These are phyloP conservation scores for Lasioglossum figueresi DNA, from an alignment of 2,888 invertebrate genomes.

Conservation along the genomic window DNA sequence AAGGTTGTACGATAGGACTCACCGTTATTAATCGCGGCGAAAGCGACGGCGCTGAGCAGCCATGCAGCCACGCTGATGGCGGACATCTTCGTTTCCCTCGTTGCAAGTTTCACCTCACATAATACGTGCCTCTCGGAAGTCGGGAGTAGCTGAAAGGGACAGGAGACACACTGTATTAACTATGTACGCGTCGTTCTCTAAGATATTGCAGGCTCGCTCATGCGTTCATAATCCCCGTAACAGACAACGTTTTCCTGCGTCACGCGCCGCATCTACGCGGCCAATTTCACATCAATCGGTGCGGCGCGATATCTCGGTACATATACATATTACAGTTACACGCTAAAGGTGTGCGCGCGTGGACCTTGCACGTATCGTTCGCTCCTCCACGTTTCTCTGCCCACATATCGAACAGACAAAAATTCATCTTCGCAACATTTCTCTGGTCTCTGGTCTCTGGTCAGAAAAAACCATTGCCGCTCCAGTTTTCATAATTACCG, in stretches of 20 bases:
- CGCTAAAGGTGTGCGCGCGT: too few relatives aligned
- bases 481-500: not conserved
- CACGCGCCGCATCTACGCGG: not conserved
- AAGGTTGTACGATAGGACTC: conserved; percentile 66
- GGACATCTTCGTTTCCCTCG: conserved; percentile 77
- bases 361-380: too few relatives aligned
- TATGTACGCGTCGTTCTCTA: conserved; percentile 42
- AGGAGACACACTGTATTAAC: conserved; percentile 52
- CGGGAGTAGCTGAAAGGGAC: conserved; percentile 60
- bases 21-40: conserved; percentile 79
- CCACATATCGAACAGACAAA: too few relatives aligned
- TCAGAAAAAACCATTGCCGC: not conserved
- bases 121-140: conserved; percentile 72
- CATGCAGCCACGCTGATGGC: conserved; percentile 75
- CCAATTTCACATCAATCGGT: not conserved
- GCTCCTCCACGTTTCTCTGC: too few relatives aligned
- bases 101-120: conserved; percentile 76
- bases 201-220: conserved; percentile 56
- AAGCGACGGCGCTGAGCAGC: conserved; percentile 78
- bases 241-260: conserved; percentile 21
- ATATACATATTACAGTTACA: too few relatives aligned
- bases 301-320: too few relatives aligned
- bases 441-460: too few relatives aligned
- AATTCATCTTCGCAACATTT: too few relatives aligned
- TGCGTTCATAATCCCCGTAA: conserved; percentile 45